phyloP scores from a whole-genome alignment of 1,140 invertebrate species.

The Megathymus violae region DNA sequence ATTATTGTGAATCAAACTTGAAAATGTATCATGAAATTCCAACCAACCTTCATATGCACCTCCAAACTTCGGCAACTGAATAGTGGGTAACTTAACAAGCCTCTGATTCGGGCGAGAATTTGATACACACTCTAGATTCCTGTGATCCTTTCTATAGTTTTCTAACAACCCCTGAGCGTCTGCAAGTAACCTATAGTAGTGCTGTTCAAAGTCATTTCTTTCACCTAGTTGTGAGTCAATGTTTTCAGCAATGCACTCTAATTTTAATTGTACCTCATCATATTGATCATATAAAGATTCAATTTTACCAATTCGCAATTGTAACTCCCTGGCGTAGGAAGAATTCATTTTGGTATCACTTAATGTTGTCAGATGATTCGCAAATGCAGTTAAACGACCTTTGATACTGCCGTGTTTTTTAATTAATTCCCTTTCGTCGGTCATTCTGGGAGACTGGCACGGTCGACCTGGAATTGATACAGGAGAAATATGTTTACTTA shows the following conservation, averaged over 20 bases:
- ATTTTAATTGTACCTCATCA: constrained; percentile 13
- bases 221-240: constrained; percentile 5
- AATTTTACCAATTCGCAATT: not conserved
- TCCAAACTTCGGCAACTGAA: too few species aligned
- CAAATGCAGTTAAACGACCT: constrained; percentile 13
- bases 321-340: constrained; percentile 3
- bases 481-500: not conserved
- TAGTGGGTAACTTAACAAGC: too few species aligned
- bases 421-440: not conserved
- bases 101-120: too few species aligned
- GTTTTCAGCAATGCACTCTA: constrained; percentile 6
- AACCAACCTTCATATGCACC: too few species aligned
- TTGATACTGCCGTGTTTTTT: constrained; percentile 2
- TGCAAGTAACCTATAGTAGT: constrained; percentile 2
- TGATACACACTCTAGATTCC: too few species aligned
- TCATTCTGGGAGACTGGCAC: too few species aligned
- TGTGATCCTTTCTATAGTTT: too few species aligned
- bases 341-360: not conserved
- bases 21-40: too few species aligned
- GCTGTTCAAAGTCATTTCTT: constrained; percentile 1
- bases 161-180: too few species aligned
- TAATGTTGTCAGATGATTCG: not conserved
- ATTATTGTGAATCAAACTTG: too few species aligned
- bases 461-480: too few species aligned
- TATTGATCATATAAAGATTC: constrained; percentile 4